These are phyloP conservation scores for Pterocles orientalis DNA, from an alignment of 2,113 vertebrate species.

Conservation along the genomic window DNA sequence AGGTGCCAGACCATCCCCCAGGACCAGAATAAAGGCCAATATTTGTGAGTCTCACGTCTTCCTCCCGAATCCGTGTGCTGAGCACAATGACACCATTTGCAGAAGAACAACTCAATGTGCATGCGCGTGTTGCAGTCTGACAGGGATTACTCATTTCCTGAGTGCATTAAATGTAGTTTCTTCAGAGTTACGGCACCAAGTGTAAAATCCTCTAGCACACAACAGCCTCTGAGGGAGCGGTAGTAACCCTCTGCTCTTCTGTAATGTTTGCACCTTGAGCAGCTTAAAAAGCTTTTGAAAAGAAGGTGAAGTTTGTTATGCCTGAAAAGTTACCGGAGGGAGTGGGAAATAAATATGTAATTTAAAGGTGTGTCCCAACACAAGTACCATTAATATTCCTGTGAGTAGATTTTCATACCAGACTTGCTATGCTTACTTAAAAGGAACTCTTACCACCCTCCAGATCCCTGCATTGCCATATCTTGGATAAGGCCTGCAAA, in stretches of 20 bases:
- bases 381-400: background rate
- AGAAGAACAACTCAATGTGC: background rate
- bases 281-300: background rate
- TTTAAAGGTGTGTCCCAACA: background rate
- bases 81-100: background rate
- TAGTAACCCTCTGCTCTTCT: background rate
- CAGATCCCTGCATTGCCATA: accelerated
- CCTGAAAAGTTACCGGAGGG: background rate
- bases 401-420: background rate
- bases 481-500: background rate
- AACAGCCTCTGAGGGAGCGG: background rate
- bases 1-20: background rate
- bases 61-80: background rate
- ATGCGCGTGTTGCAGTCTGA: background rate
- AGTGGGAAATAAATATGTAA: background rate
- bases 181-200: background rate
- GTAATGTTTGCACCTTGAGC: background rate
- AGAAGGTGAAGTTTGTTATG: background rate
- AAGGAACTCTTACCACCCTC: background rate
- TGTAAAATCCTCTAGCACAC: background rate
- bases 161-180: background rate
- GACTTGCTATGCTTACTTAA: background rate
- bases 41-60: background rate
- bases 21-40: background rate
- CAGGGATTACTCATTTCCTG: background rate